phyloP scores from a whole-genome alignment of 2,113 vertebrate genomes.

The Dendrocopos noguchii region DNA sequence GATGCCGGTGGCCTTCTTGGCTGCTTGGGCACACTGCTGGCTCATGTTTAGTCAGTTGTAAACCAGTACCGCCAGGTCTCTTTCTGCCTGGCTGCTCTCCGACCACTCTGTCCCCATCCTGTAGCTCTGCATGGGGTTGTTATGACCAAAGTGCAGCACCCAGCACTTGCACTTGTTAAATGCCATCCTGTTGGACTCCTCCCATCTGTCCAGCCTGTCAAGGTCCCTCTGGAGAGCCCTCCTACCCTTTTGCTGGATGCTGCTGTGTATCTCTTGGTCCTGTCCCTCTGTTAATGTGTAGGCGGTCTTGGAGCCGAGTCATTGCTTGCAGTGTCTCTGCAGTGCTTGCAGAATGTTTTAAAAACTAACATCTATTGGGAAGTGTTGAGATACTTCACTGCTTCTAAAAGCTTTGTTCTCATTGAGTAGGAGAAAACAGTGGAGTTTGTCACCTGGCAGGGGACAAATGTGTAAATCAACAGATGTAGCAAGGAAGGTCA shows the following conservation, averaged over 20 bases:
- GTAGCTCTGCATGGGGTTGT: too few relatives aligned
- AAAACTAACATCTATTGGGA: not conserved
- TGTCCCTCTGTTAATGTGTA: not conserved
- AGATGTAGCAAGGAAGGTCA: not conserved
- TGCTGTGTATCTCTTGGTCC: not conserved
- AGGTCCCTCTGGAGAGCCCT: too few relatives aligned
- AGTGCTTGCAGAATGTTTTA: not conserved
- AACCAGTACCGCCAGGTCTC: too few relatives aligned
- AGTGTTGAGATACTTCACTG: not conserved
- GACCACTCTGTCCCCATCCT: too few relatives aligned
- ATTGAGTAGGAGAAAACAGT: not conserved
- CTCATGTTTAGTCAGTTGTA: too few relatives aligned
- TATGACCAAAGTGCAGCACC: too few relatives aligned
- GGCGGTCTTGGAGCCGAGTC: not conserved
- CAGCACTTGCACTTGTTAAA: too few relatives aligned
- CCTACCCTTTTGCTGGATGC: not conserved
- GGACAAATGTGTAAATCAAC: not conserved
- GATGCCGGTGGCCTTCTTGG: too few relatives aligned
- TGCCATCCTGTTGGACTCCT: too few relatives aligned
- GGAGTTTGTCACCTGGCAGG: not conserved
- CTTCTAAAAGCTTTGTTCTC: not conserved
- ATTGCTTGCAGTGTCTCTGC: not conserved
- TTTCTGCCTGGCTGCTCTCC: too few relatives aligned
- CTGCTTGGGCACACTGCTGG: too few relatives aligned
- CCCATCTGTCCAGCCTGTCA: too few relatives aligned